These are phyloP conservation scores for Parauchenoglanis punctatus DNA, from an alignment of 2,797 vertebrate species.

Conservation along the genomic window DNA sequence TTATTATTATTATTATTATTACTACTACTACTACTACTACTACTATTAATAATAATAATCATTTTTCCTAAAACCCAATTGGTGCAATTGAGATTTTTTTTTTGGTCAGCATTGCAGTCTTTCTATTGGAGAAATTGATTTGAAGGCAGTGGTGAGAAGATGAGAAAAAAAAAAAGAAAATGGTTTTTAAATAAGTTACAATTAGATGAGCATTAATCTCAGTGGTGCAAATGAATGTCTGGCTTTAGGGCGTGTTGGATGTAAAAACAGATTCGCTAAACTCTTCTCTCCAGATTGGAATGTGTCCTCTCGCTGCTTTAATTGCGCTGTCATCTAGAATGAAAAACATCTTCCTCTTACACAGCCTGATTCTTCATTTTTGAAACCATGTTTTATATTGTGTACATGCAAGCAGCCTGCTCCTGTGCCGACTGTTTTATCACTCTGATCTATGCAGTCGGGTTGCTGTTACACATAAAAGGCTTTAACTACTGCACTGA, in stretches of 20 bases:
- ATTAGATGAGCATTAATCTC: slow-evolving; percentile 90
- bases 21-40: neutral
- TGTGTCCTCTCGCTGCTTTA: slow-evolving; percentile 80
- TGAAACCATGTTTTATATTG: slow-evolving; percentile 55
- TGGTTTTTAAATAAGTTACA: slow-evolving; percentile 90
- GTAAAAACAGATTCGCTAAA: slow-evolving; percentile 86
- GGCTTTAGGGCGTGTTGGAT: slow-evolving; percentile 86
- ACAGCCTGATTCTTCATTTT: slow-evolving; percentile 45
- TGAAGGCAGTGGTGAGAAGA: slow-evolving; percentile 73
- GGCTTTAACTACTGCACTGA: slow-evolving; percentile 28
- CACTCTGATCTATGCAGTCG: slow-evolving; percentile 29
- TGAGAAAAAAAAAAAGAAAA: slow-evolving; percentile 72
- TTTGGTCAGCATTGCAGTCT: slow-evolving; percentile 61
- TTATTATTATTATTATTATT: neutral
- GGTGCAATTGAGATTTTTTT: slow-evolving; percentile 53
- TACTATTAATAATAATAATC: neutral
- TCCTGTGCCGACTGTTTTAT: slow-evolving; percentile 37
- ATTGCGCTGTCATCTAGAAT: slow-evolving; percentile 82
- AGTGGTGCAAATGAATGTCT: slow-evolving; percentile 85
- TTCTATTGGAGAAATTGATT: slow-evolving; percentile 77
- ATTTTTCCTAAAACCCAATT: slow-evolving; percentile 37
- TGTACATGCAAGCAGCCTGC: slow-evolving; percentile 43
- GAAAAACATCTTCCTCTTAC: slow-evolving; percentile 66
- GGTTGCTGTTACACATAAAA: slow-evolving; percentile 39
- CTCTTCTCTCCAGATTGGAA: slow-evolving; percentile 81